A percentile compares a stretch with the other conserved stretches of the same genome.
Conservation (phyloP, 2,888 invertebrate genomes). For the Amiota minor region DNA sequence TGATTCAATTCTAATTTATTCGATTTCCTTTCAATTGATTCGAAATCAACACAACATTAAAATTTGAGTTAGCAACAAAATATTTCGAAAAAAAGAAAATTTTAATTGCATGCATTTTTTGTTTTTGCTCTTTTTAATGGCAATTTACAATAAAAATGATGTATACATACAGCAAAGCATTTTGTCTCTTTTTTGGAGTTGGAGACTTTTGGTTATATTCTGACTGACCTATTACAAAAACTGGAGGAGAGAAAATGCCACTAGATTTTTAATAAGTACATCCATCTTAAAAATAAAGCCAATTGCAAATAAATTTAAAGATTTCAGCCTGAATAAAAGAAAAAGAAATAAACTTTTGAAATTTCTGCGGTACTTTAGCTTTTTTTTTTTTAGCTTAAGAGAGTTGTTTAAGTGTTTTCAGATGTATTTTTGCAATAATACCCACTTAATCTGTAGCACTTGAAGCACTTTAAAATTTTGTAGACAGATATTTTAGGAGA, state of each 20-base stretch:
- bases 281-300: too few relatives aligned
- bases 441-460: constrained; percentile 24
- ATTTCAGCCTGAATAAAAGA: background rate
- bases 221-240: too few relatives aligned
- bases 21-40: background rate
- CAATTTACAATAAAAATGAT: constrained; percentile 20
- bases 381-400: constrained; percentile 10
- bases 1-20: background rate
- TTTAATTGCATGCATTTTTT: constrained; percentile 13
- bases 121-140: constrained; percentile 21
- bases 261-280: too few relatives aligned
- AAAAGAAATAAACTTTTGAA: background rate
- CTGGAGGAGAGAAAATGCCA: too few relatives aligned
- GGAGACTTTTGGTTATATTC: too few relatives aligned
- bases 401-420: background rate
- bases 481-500: background rate
- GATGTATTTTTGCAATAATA: constrained; percentile 25
- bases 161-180: background rate
- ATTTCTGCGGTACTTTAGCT: background rate
- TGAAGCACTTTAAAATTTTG: constrained; percentile 15
- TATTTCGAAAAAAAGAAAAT: background rate
- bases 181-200: background rate
- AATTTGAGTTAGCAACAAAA: background rate
- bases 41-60: constrained; percentile 19
- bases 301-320: background rate